A percentile compares a stretch with the other conserved stretches of the same genome.
Conservation (phyloP, 2,113 vertebrate genomes). For the Spilogale gracilis region DNA sequence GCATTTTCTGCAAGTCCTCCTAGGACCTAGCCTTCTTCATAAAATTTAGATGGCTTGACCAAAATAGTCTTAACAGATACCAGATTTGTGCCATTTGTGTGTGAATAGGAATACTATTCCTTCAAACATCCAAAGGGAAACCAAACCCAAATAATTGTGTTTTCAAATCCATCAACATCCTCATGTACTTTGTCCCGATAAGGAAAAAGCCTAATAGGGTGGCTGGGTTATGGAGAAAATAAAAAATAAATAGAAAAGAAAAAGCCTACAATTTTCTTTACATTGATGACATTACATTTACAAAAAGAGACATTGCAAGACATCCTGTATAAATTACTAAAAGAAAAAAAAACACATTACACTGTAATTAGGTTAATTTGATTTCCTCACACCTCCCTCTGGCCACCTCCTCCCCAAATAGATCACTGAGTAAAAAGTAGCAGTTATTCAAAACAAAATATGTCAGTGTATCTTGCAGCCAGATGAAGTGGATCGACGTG, state of each 20-base stretch:
- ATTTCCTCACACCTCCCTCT: conserved; percentile 67
- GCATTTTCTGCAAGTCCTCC: neutral
- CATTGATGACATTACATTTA: neutral
- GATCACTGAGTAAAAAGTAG: conserved; percentile 81
- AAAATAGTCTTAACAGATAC: neutral
- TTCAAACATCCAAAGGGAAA: conserved; percentile 53
- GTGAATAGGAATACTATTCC: neutral
- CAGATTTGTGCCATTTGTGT: neutral
- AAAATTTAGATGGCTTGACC: neutral
- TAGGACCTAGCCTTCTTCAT: neutral
- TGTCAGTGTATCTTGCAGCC: conserved; percentile 83
- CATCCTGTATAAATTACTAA: conserved; percentile 63
- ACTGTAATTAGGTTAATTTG: conserved; percentile 75
- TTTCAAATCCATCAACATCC: conserved; percentile 68
- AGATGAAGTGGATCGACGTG: conserved; percentile 84
- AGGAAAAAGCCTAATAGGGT: neutral
- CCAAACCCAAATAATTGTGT: conserved; percentile 40
- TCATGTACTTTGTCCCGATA: conserved; percentile 71
- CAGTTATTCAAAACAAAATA: conserved; percentile 85
- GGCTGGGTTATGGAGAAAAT: too few relatives aligned
- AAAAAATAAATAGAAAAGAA: neutral
- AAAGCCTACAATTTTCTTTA: conserved; percentile 50
- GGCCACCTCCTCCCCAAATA: conserved; percentile 78
- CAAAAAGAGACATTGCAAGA: conserved; percentile 59
- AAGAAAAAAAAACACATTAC: conserved; percentile 60